phyloP scores from a whole-genome alignment of 2,113 vertebrate genomes.

The Heloderma charlesbogerti region DNA sequence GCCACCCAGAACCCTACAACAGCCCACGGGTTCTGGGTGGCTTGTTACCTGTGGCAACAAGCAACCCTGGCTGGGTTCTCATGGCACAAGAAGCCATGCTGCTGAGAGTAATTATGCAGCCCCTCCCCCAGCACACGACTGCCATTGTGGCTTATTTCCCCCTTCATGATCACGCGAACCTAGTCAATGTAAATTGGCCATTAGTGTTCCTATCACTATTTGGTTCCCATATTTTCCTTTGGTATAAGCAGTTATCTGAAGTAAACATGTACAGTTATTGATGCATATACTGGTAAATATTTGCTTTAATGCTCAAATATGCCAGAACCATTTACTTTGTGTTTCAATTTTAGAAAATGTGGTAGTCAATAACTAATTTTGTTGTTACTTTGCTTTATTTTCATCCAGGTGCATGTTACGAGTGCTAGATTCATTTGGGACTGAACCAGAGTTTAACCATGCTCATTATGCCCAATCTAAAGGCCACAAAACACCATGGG shows the following conservation, averaged over 20 bases:
- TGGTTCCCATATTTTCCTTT: not conserved
- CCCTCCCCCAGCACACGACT: too few relatives aligned
- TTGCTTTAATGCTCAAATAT: not conserved
- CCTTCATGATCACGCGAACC: too few relatives aligned
- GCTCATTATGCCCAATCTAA: constrained; percentile 98
- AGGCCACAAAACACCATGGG: constrained; percentile 98
- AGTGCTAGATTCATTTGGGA: constrained; percentile 97
- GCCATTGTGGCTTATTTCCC: too few relatives aligned
- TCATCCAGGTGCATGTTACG: constrained; percentile 93
- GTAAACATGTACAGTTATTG: not conserved
- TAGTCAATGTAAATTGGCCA: too few relatives aligned
- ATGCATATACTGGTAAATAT: not conserved
- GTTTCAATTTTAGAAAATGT: not conserved
- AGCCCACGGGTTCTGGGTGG: too few relatives aligned
- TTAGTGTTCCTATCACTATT: not conserved
- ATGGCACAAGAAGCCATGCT: too few relatives aligned
- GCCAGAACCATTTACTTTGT: not conserved
- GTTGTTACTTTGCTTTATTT: constrained; percentile 2
- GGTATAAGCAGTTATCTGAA: not conserved
- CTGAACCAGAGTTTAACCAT: constrained; percentile 98
- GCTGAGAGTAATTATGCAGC: too few relatives aligned
- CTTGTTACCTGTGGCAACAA: too few relatives aligned
- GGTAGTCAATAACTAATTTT: not conserved
- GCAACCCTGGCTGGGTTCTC: too few relatives aligned
- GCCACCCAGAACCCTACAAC: too few relatives aligned